Evolutionary conservation across 2,113 vertebrate genomes (phyloP).

Genomic region (Leptocoma aspasia): DNA sequence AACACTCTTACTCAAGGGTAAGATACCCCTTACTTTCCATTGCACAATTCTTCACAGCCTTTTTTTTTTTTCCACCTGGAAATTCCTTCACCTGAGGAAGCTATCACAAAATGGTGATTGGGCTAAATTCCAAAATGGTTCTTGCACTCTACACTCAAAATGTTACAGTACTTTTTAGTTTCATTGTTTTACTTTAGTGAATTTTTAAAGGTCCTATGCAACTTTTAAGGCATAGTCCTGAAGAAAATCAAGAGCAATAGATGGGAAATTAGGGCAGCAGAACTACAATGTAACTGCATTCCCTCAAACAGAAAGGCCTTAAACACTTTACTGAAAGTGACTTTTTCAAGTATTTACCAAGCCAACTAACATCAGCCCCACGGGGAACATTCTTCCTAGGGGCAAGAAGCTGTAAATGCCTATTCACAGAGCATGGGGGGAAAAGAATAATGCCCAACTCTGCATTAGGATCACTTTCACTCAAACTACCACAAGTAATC

Average conservation of each 20-base stretch:
- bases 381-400: not conserved
- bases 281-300: not conserved
- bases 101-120: not conserved
- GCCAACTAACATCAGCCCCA: not conserved
- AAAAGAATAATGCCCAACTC: not conserved
- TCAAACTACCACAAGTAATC: not conserved
- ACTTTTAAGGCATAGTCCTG: not conserved
- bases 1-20: not conserved
- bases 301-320: not conserved
- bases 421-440: accelerated
- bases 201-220: not conserved
- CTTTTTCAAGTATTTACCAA: not conserved
- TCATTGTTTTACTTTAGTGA: not conserved
- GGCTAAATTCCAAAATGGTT: not conserved
- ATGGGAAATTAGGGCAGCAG: not conserved
- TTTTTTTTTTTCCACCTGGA: not conserved
- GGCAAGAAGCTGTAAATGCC: not conserved
- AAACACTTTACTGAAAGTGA: not conserved
- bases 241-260: not conserved
- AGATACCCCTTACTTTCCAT: not conserved
- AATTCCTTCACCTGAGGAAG: not conserved
- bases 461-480: not conserved
- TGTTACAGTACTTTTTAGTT: not conserved
- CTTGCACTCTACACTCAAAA: not conserved
- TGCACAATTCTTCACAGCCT: not conserved